phyloP scores from a whole-genome alignment of 1,140 invertebrate species.

The Notospermus geniculatus region DNA sequence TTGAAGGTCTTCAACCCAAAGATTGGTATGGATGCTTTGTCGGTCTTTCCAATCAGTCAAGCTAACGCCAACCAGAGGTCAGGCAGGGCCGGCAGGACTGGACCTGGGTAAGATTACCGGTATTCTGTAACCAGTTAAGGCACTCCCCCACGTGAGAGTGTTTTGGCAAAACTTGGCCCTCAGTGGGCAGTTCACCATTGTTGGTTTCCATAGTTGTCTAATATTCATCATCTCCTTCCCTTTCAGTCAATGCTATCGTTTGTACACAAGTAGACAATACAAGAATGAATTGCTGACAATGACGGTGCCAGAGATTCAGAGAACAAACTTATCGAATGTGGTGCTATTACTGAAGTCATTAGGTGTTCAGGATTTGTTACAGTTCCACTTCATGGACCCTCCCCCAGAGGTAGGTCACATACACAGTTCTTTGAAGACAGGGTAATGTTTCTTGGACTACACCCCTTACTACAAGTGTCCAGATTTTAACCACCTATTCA shows the following conservation, averaged over 20 bases:
- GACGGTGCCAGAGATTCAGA: constrained; percentile 97
- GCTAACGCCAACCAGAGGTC: constrained; percentile 95
- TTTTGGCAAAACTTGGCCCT: too few species aligned
- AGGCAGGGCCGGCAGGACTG: constrained; percentile 93
- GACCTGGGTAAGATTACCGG: constrained; percentile 81
- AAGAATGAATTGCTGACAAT: constrained; percentile 89
- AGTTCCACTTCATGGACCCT: constrained; percentile 99
- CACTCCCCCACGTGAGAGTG: too few species aligned
- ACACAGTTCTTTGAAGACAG: too few species aligned
- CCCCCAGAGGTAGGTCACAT: constrained; percentile 74
- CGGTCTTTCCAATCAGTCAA: constrained; percentile 84
- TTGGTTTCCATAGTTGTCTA: too few species aligned
- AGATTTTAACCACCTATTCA: too few species aligned
- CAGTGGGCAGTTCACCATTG: too few species aligned
- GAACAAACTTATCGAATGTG: constrained; percentile 97
- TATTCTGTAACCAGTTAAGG: too few species aligned
- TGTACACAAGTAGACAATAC: constrained; percentile 96
- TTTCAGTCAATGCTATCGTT: constrained; percentile 74
- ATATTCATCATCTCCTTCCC: too few species aligned
- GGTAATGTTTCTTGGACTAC: too few species aligned
- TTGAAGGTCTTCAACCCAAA: constrained; percentile 97
- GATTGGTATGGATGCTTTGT: constrained; percentile 98
- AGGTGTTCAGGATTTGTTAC: constrained; percentile 92
- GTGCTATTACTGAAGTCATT: constrained; percentile 95
- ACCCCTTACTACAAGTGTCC: too few species aligned